Conservation (phyloP, 2,797 vertebrate genomes). For the Xyrichtys novacula region DNA sequence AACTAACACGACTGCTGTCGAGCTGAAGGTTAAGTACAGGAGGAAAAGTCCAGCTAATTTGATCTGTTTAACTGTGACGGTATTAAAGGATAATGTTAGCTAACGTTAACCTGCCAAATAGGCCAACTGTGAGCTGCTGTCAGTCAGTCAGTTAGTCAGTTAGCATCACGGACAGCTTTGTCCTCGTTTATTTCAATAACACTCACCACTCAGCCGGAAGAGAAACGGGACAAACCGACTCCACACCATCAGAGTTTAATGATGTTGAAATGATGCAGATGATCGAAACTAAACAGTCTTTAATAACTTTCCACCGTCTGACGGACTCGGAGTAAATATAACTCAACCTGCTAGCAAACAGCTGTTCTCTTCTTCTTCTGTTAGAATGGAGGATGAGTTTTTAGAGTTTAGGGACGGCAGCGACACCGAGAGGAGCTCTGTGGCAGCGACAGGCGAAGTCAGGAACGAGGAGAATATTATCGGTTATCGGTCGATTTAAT, state of each 20-base stretch:
- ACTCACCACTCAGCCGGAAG: slow-evolving; percentile 65
- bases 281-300: neutral
- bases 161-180: neutral
- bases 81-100: neutral
- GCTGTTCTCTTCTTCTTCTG: slow-evolving; percentile 12
- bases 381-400: neutral
- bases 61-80: neutral
- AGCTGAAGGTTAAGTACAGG: accelerated
- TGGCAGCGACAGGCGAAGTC: neutral
- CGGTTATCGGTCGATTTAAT: no score
- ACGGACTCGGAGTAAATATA: slow-evolving; percentile 17
- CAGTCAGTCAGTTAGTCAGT: slow-evolving; percentile 9
- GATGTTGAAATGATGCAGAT: neutral
- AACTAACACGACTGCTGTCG: neutral
- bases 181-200: neutral
- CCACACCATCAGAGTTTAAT: slow-evolving; percentile 43
- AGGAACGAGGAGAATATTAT: no score
- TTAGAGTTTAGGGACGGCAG: neutral
- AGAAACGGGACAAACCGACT: neutral
- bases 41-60: neutral
- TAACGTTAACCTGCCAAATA: slow-evolving; percentile 14
- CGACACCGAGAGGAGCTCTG: slow-evolving; percentile 11
- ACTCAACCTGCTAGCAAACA: slow-evolving; percentile 40
- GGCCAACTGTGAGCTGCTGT: neutral
- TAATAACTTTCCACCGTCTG: neutral